Conservation (phyloP, 1,140 invertebrate species). For the Diprion similis region DNA sequence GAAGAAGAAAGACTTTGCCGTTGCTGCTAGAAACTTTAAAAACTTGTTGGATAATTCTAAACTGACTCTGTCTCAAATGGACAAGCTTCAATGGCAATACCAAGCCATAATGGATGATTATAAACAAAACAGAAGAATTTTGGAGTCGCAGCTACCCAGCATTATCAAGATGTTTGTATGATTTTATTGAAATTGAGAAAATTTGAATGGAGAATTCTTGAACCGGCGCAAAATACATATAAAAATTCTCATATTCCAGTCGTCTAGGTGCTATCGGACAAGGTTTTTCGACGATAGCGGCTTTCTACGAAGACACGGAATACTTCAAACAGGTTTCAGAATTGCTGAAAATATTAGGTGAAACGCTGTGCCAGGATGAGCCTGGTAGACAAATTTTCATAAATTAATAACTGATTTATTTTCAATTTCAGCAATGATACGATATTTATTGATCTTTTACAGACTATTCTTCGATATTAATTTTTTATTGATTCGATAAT, state of each 20-base stretch:
- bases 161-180: slow-evolving; percentile 34
- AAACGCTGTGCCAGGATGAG: slow-evolving; percentile 23
- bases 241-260: slow-evolving; percentile 15
- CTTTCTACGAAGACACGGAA: slow-evolving; percentile 25
- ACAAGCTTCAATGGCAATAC: slow-evolving; percentile 37
- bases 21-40: slow-evolving; percentile 37
- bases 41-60: slow-evolving; percentile 31
- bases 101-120: slow-evolving; percentile 34
- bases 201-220: no score
- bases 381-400: slow-evolving; percentile 21
- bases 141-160: slow-evolving; percentile 35
- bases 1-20: slow-evolving; percentile 32
- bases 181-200: not conserved
- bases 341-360: slow-evolving; percentile 29
- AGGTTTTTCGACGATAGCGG: slow-evolving; percentile 23
- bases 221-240: not conserved
- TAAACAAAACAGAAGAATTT: slow-evolving; percentile 28
- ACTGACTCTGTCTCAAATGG: slow-evolving; percentile 32
- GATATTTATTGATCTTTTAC: not conserved
- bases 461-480: no score
- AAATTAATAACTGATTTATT: not conserved
- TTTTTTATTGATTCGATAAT: no score
- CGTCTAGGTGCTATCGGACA: slow-evolving; percentile 23
- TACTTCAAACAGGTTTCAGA: slow-evolving; percentile 17
- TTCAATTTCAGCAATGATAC: slow-evolving; percentile 14